These are phyloP conservation scores for Pegea sp. DNA, from an alignment of 23 tunicate species.

Conservation along the genomic window DNA sequence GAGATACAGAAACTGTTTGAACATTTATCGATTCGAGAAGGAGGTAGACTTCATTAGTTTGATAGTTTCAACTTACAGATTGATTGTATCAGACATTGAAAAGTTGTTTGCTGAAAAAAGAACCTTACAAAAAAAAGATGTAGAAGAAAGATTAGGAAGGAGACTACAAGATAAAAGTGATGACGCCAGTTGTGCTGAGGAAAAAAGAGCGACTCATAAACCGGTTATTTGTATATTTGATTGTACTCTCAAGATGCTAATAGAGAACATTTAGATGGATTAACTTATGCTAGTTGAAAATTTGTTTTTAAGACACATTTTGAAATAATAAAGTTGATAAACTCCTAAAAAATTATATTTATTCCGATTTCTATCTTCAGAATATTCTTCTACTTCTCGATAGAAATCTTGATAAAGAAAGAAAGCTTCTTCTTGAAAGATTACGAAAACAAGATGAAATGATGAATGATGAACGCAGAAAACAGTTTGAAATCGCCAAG, in stretches of 20 bases:
- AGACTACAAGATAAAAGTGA: no score
- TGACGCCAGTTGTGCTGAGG: constrained; percentile 31
- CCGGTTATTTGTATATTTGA: no score
- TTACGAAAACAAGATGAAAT: constrained; percentile 38
- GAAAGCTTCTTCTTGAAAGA: constrained; percentile 30
- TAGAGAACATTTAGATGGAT: no score
- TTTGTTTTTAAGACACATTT: neutral
- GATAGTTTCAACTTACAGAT: neutral
- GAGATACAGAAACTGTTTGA: constrained; percentile 33
- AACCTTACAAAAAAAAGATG: constrained; percentile 32
- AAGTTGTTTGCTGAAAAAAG: constrained; percentile 36
- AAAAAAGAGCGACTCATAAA: constrained; percentile 27
- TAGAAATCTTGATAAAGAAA: constrained; percentile 42
- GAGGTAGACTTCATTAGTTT: constrained; percentile 12
- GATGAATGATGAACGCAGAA: constrained; percentile 44
- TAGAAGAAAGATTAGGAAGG: constrained; percentile 31
- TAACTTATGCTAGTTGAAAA: neutral
- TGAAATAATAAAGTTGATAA: neutral
- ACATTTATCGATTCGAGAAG: constrained; percentile 27
- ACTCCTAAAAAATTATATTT: neutral
- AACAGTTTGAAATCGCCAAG: constrained; percentile 61
- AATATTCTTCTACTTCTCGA: constrained; percentile 64
- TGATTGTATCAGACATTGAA: constrained; percentile 22
- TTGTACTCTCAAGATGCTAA: no score
- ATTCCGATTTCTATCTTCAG: constrained; percentile 5